Conservation (phyloP, 2,113 vertebrate genomes). For the Mesitornis unicolor region DNA sequence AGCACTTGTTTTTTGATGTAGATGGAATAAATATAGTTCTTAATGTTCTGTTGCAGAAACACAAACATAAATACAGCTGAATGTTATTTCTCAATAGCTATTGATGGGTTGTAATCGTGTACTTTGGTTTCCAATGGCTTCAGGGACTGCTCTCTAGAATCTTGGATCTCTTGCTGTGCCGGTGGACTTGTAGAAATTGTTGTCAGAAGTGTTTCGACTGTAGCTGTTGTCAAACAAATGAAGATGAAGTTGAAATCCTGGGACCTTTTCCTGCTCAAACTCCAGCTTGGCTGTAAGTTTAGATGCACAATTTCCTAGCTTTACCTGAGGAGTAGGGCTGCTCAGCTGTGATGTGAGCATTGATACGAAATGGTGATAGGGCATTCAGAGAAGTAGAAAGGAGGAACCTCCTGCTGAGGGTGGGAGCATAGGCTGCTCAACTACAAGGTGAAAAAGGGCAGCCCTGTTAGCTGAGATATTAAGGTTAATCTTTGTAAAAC, state of each 20-base stretch:
- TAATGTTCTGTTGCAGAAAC: neutral
- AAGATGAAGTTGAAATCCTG: constrained; percentile 90
- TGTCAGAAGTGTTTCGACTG: constrained; percentile 86
- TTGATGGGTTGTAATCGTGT: constrained; percentile 61
- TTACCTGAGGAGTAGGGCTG: neutral
- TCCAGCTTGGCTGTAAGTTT: constrained; percentile 90
- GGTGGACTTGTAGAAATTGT: constrained; percentile 84
- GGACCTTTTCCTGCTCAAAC: constrained; percentile 89
- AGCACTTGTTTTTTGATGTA: constrained; percentile 45
- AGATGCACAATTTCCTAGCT: neutral
- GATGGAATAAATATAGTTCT: constrained; percentile 47
- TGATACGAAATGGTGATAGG: accelerated
- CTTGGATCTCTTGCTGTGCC: constrained; percentile 84
- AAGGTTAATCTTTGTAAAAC: neutral
- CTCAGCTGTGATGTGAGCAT: neutral
- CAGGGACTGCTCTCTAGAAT: constrained; percentile 87
- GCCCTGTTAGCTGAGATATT: neutral
- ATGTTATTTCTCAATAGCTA: constrained; percentile 24
- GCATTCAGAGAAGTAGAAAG: neutral
- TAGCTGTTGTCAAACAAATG: constrained; percentile 83
- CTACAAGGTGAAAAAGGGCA: neutral
- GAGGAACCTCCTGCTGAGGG: neutral
- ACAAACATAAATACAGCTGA: constrained; percentile 49
- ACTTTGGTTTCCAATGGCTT: constrained; percentile 49
- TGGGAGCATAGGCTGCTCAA: neutral